Percentiles rank a stretch among this genome's conserved stretches.
These are phyloP conservation scores for Tupaia chinensis DNA, from an alignment of 2,113 vertebrate genomes.

Conservation along the genomic window DNA sequence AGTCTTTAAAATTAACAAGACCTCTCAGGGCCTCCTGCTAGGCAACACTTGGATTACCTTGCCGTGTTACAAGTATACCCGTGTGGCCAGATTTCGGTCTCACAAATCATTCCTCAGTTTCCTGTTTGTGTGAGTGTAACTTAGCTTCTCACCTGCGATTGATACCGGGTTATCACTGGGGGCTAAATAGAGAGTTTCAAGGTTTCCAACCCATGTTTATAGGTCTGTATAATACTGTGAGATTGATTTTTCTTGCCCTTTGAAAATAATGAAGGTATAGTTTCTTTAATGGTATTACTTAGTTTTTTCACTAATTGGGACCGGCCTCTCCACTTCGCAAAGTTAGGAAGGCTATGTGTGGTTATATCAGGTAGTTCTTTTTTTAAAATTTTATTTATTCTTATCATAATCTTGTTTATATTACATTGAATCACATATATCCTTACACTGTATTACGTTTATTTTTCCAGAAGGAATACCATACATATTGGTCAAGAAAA, in stretches of 20 bases:
- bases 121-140: background rate
- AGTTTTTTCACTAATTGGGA: constrained; percentile 46
- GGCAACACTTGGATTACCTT: background rate
- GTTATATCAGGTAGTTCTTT: constrained; percentile 13
- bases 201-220: background rate
- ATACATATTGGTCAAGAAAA: no score
- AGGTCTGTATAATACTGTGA: background rate
- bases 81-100: background rate
- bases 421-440: no score
- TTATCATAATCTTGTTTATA: no score
- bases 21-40: constrained; percentile 1
- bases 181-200: constrained; percentile 6
- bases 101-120: background rate
- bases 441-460: no score
- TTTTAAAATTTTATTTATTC: no score
- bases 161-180: background rate
- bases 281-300: constrained; percentile 21
- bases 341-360: constrained; percentile 6
- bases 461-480: no score
- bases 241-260: background rate
- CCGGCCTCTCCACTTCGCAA: background rate
- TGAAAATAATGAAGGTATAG: constrained; percentile 5
- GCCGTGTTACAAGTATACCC: background rate
- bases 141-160: background rate
- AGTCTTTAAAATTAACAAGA: constrained; percentile 44